Conservation (phyloP, 2,888 invertebrate genomes). For the Protonemura montana region DNA sequence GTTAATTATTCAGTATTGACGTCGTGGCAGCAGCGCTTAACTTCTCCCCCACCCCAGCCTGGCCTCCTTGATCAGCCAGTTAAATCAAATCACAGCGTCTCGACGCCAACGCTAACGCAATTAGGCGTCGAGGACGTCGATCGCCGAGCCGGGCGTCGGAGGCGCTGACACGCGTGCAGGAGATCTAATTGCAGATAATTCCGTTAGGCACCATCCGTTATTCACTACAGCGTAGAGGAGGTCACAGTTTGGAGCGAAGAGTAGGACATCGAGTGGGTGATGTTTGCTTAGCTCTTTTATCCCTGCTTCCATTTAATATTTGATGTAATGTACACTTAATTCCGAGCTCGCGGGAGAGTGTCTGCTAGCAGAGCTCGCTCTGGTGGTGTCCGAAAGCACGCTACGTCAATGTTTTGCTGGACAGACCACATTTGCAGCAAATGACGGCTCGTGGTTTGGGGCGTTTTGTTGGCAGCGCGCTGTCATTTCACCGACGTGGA, state of each 20-base stretch:
- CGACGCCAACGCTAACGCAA: slow-evolving; percentile 7
- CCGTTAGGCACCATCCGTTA: not conserved
- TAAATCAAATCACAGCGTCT: not conserved
- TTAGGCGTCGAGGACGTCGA: not conserved
- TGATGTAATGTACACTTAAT: not conserved
- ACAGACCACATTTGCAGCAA: too few relatives aligned
- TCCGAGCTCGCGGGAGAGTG: not conserved
- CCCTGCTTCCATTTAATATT: not conserved
- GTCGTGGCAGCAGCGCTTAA: not conserved
- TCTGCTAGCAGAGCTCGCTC: too few relatives aligned
- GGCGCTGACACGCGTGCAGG: not conserved
- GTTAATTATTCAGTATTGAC: not conserved
- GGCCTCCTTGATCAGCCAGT: not conserved
- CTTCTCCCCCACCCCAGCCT: not conserved
- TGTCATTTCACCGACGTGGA: not conserved
- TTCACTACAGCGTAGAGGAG: too few relatives aligned
- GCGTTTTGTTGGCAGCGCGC: not conserved
- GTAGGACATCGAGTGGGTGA: not conserved
- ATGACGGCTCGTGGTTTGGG: too few relatives aligned
- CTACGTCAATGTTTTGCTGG: too few relatives aligned
- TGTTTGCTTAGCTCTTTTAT: not conserved
- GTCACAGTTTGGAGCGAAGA: too few relatives aligned
- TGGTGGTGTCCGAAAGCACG: too few relatives aligned
- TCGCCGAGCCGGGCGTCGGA: not conserved
- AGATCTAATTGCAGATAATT: not conserved